Evolutionary conservation across 2,797 vertebrate genomes (phyloP).

Genomic region (Typhlichthys subterraneus): DNA sequence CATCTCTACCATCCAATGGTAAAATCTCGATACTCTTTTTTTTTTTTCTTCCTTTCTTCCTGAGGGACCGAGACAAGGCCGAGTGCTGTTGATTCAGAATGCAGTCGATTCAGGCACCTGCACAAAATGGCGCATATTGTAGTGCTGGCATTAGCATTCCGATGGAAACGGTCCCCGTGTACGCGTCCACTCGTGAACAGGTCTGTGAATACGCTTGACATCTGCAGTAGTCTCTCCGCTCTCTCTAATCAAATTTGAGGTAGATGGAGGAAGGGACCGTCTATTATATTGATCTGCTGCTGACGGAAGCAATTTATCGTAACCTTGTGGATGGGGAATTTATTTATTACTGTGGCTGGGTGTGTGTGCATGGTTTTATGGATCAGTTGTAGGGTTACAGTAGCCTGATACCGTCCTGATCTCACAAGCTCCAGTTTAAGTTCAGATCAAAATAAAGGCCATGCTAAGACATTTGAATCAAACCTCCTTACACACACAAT

Average conservation of each 20-base stretch:
- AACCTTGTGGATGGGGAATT: conserved; percentile 28
- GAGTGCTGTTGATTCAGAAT: no score
- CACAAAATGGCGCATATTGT: neutral
- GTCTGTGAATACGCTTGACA: conserved; percentile 30
- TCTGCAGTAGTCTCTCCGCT: conserved; percentile 18
- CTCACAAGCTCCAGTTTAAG: no score
- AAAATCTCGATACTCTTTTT: no score
- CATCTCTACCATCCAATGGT: no score
- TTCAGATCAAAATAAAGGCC: no score
- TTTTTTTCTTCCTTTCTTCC: no score
- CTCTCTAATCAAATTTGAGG: conserved; percentile 42
- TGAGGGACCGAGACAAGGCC: no score
- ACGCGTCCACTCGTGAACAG: conserved; percentile 3
- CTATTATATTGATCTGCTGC: conserved; percentile 64
- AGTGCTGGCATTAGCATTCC: no score
- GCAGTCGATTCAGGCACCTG: conserved; percentile 7
- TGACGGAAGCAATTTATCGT: conserved; percentile 58
- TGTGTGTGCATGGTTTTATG: conserved; percentile 36
- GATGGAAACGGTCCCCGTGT: neutral
- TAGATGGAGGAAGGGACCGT: conserved; percentile 38
- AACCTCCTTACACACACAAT: no score
- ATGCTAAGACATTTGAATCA: no score
- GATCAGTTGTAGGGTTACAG: conserved; percentile 1
- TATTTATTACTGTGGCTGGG: conserved; percentile 33
- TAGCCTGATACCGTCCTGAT: no score